These are phyloP conservation scores for Pelodiscus sinensis DNA, from an alignment of 2,113 vertebrate genomes.

Conservation along the genomic window DNA sequence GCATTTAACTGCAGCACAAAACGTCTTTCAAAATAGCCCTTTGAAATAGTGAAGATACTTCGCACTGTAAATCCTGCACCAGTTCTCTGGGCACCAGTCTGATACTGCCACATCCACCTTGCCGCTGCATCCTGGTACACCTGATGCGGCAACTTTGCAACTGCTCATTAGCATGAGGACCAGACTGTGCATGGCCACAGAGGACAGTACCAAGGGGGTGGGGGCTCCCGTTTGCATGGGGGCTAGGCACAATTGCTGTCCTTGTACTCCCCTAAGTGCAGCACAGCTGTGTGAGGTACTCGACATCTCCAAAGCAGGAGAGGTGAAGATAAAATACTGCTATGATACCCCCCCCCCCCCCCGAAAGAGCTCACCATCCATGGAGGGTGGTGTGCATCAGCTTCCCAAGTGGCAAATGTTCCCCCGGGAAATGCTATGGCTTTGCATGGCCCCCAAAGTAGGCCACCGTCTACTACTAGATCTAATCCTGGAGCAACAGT, in stretches of 20 bases:
- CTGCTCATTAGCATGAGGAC: not conserved
- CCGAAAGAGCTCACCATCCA: not conserved
- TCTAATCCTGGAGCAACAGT: not conserved
- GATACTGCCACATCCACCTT: not conserved
- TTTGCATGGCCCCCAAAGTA: not conserved
- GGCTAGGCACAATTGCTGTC: not conserved
- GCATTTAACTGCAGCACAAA: conserved; percentile 34
- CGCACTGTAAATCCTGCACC: conserved; percentile 24
- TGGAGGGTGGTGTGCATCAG: not conserved
- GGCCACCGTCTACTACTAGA: not conserved
- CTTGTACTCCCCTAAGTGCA: not conserved
- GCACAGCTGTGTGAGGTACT: not conserved
- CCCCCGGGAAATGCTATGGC: not conserved
- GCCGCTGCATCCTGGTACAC: not conserved
- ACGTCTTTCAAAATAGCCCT: not conserved
- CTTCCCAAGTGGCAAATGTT: not conserved
- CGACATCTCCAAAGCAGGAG: not conserved
- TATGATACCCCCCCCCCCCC: not conserved
- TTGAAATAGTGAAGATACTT: conserved; percentile 17
- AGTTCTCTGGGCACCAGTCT: not conserved
- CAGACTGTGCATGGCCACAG: not conserved
- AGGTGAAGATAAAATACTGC: not conserved
- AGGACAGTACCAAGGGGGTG: not conserved
- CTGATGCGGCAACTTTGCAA: not conserved
- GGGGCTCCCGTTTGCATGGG: not conserved